These are phyloP conservation scores for Hydrozoanthus gracilis DNA, from an alignment of 92 coral and sea anemone species.

Conservation along the genomic window DNA sequence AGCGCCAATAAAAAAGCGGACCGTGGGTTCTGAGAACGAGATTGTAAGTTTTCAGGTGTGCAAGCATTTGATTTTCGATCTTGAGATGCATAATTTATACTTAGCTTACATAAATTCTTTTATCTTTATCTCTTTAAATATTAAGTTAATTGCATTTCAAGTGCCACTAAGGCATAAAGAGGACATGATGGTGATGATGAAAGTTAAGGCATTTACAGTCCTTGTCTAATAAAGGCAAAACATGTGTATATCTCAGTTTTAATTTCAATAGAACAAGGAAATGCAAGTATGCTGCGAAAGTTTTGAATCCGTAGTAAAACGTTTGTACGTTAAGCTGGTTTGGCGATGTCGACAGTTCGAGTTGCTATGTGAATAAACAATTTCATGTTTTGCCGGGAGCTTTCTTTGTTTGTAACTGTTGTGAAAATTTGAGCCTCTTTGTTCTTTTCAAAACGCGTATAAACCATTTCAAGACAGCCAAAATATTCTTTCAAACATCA, in stretches of 20 bases:
- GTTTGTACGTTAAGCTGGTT: too few relatives aligned
- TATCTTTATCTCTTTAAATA: background rate
- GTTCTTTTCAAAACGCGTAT: too few relatives aligned
- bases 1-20: background rate
- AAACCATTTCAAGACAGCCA: too few relatives aligned
- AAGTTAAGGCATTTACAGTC: background rate
- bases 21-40: background rate
- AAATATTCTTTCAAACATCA: too few relatives aligned
- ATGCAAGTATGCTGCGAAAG: background rate
- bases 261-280: background rate
- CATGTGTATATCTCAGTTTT: background rate
- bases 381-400: too few relatives aligned
- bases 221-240: background rate
- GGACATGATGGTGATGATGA: background rate
- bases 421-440: too few relatives aligned
- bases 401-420: too few relatives aligned
- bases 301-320: too few relatives aligned
- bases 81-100: background rate
- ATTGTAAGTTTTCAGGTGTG: background rate
- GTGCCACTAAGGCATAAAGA: background rate
- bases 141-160: background rate
- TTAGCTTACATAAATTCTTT: background rate
- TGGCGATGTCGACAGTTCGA: too few relatives aligned
- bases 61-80: background rate
- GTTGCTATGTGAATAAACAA: too few relatives aligned